A percentile compares a stretch with the other conserved stretches of the same genome.
These are phyloP conservation scores for Eristalinus aeneus DNA, from an alignment of 2,888 invertebrate species.

Conservation along the genomic window DNA sequence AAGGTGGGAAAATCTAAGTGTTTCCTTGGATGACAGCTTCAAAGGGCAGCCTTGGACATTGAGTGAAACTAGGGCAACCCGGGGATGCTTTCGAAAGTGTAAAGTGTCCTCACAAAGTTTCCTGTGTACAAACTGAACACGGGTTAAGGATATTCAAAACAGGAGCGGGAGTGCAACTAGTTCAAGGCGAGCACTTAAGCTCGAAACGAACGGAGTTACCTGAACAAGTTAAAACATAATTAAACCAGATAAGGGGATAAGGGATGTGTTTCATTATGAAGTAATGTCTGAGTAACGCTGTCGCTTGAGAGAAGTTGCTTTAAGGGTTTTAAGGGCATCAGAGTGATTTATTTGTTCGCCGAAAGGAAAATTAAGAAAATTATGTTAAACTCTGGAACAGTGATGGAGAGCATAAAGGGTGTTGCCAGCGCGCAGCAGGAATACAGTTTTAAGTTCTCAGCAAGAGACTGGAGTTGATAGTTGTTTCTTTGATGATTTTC, in stretches of 20 bases:
- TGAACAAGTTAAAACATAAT: neutral
- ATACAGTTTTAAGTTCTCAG: no score
- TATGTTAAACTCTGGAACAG: no score
- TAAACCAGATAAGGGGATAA: neutral
- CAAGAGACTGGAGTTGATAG: no score
- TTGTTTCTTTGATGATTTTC: no score
- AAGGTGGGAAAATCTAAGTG: neutral
- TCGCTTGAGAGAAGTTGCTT: neutral
- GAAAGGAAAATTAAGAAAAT: no score
- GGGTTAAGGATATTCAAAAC: neutral
- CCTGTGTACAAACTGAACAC: neutral
- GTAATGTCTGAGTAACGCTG: neutral
- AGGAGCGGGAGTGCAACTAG: neutral
- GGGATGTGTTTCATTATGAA: neutral
- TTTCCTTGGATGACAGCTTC: neutral
- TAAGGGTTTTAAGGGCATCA: no score
- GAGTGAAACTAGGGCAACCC: neutral
- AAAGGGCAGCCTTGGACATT: neutral
- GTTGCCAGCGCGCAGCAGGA: no score
- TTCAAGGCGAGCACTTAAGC: neutral
- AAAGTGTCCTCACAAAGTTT: neutral
- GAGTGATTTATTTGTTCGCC: no score
- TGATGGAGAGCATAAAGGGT: no score
- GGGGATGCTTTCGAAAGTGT: neutral
- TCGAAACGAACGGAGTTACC: neutral